Evolutionary conservation across 1,140 invertebrate genomes (phyloP).

Genomic region (Meloidogyne hapla): DNA sequence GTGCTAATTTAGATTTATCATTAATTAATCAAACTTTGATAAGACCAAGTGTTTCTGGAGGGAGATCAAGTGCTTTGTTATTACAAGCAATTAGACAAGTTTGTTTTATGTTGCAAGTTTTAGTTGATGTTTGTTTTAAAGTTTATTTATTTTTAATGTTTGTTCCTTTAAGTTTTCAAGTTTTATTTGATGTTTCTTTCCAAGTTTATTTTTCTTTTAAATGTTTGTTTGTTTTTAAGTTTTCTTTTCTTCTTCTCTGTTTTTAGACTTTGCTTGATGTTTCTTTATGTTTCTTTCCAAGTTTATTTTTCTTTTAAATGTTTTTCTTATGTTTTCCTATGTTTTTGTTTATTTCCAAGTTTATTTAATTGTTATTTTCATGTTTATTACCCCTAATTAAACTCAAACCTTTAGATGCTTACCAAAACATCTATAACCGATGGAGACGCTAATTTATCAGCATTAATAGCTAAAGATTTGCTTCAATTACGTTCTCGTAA

Average conservation of each 20-base stretch:
- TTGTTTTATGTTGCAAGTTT: not conserved
- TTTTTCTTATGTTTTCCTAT: no score
- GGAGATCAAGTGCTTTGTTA: slow-evolving; percentile 45
- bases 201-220: slow-evolving; percentile 4
- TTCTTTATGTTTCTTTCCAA: not conserved
- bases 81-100: slow-evolving; percentile 54
- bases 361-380: no score
- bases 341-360: no score
- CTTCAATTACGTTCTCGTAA: slow-evolving; percentile 49
- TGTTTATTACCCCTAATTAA: no score
- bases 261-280: slow-evolving; percentile 5
- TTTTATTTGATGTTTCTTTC: not conserved
- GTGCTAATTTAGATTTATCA: slow-evolving; percentile 11
- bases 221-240: not conserved
- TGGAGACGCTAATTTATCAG: slow-evolving; percentile 28
- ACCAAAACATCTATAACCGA: slow-evolving; percentile 30
- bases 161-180: not conserved
- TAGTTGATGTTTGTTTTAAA: not conserved
- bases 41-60: not conserved
- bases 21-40: not conserved
- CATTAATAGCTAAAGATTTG: slow-evolving; percentile 47
- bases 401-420: not conserved
- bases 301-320: not conserved
- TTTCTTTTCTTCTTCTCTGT: not conserved
- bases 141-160: not conserved